These are phyloP conservation scores for Hecatera dysodea DNA, from an alignment of 2,888 invertebrate genomes.

Conservation along the genomic window DNA sequence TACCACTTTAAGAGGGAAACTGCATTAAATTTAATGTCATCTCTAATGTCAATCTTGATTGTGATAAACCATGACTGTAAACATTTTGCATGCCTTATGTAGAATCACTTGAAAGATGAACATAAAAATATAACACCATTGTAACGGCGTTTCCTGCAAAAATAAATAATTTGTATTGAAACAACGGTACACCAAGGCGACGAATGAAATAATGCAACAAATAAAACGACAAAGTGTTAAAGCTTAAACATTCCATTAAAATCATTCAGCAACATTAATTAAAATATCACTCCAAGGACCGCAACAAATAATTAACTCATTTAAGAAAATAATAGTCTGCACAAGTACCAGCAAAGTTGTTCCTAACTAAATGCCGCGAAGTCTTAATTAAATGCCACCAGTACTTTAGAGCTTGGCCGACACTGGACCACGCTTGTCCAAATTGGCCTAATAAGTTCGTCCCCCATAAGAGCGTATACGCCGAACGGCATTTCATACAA, in stretches of 20 bases:
- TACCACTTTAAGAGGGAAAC: no score
- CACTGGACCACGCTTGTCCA: conserved; percentile 43
- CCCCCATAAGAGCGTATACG: no score
- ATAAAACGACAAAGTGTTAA: background rate
- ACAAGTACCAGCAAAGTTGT: conserved; percentile 44
- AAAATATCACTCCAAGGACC: conserved; percentile 29
- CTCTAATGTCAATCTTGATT: no score
- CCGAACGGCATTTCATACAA: no score
- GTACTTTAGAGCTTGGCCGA: conserved; percentile 42
- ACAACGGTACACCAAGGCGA: background rate
- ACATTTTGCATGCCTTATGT: no score
- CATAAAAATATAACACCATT: no score
- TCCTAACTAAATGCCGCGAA: conserved; percentile 41
- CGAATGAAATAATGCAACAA: background rate
- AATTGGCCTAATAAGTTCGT: conserved; percentile 59
- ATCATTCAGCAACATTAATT: conserved; percentile 28
- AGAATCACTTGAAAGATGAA: no score
- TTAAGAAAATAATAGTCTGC: conserved; percentile 42
- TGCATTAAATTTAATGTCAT: no score
- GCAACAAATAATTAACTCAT: conserved; percentile 35
- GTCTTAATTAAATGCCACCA: conserved; percentile 58
- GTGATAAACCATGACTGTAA: no score
- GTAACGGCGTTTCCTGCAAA: no score
- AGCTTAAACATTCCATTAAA: conserved; percentile 8
- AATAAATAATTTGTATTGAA: no score